These are phyloP conservation scores for Eupithecia inturbata DNA, from an alignment of 2,888 invertebrate genomes.

Conservation along the genomic window DNA sequence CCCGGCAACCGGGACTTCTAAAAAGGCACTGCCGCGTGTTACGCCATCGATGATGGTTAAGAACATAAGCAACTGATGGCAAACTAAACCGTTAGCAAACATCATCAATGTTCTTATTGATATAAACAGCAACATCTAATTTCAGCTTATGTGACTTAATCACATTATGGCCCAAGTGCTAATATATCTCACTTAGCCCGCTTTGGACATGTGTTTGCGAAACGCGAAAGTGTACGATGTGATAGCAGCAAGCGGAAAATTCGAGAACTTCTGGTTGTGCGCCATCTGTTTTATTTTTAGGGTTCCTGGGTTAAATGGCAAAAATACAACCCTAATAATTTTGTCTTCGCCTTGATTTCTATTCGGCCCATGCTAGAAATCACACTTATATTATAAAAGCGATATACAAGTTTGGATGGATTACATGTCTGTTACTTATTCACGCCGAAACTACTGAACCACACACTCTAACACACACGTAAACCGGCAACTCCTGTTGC, in stretches of 20 bases:
- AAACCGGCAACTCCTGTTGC: too few species aligned
- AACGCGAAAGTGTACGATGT: conserved; percentile 11
- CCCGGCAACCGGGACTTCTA: too few species aligned
- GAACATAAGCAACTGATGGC: neutral
- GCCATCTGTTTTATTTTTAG: neutral
- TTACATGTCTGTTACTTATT: too few species aligned
- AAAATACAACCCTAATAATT: neutral
- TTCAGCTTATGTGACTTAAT: neutral
- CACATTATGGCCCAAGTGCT: neutral
- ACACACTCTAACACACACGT: too few species aligned
- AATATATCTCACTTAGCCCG: neutral
- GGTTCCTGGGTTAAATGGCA: neutral
- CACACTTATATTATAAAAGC: too few species aligned
- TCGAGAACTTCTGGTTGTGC: neutral
- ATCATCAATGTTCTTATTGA: neutral
- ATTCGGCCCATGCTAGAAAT: neutral
- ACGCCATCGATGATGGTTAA: neutral
- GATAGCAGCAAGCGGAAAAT: neutral
- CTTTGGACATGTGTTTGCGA: conserved; percentile 18
- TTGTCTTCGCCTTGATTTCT: neutral
- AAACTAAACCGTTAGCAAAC: neutral
- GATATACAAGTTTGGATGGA: too few species aligned
- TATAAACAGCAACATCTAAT: neutral
- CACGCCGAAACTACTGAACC: too few species aligned
- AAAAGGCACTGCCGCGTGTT: too few species aligned